phyloP scores from a whole-genome alignment of 2,888 invertebrate genomes.

The Oscheius sp. region DNA sequence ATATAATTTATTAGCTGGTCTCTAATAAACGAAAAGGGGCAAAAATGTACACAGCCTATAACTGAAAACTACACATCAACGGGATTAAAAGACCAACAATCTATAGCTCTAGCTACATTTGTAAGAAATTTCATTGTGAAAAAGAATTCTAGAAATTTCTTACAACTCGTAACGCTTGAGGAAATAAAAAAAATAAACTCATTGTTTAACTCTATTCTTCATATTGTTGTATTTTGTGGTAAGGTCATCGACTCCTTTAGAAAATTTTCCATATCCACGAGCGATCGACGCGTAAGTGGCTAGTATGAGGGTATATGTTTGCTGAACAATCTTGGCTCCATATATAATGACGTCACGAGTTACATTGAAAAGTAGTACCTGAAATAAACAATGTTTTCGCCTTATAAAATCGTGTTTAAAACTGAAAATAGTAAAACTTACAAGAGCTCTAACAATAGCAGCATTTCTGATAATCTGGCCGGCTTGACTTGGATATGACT shows the following conservation, averaged over 20 bases:
- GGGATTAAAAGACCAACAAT: constrained; percentile 14
- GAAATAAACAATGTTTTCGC: constrained; percentile 23
- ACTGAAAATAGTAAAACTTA: constrained; percentile 42
- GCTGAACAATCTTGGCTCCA: constrained; percentile 62
- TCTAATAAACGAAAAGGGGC: constrained; percentile 14
- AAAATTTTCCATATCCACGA: constrained; percentile 58
- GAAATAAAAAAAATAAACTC: neutral
- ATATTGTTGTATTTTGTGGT: constrained; percentile 55
- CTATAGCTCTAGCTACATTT: constrained; percentile 28
- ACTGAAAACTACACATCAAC: constrained; percentile 21
- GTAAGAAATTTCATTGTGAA: constrained; percentile 1
- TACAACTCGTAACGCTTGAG: constrained; percentile 24
- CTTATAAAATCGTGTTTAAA: neutral
- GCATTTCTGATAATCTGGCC: constrained; percentile 63
- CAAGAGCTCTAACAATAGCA: constrained; percentile 68
- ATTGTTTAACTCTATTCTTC: constrained; percentile 49
- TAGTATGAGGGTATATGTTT: constrained; percentile 59
- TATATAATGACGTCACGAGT: constrained; percentile 63
- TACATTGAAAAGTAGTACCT: constrained; percentile 66
- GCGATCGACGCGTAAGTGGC: constrained; percentile 50
- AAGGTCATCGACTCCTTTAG: constrained; percentile 53
- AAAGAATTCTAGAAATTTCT: neutral
- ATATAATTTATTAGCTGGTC: constrained; percentile 16
- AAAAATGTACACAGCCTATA: constrained; percentile 32
- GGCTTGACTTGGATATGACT: constrained; percentile 66